phyloP scores from a whole-genome alignment of 2,888 invertebrate genomes.

The Pristionchus exspectatus region DNA sequence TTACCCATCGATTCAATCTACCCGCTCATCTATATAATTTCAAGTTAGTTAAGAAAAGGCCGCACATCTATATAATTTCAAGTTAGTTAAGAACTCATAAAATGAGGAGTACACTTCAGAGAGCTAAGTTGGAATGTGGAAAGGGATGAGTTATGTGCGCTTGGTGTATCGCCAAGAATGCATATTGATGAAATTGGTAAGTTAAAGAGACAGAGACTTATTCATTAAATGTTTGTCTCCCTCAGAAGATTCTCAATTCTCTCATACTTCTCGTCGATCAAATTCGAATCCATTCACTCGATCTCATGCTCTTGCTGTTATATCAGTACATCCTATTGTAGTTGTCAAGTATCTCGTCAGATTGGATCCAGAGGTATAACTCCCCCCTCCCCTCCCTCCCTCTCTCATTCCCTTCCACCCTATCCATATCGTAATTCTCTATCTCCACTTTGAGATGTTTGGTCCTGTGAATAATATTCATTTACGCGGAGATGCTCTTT shows the following conservation, averaged over 20 bases:
- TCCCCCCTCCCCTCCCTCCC: neutral
- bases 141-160: neutral
- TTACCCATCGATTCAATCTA: slow-evolving; percentile 48
- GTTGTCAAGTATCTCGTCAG: slow-evolving; percentile 26
- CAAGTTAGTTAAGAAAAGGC: slow-evolving; percentile 10
- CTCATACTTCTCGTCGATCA: slow-evolving; percentile 36
- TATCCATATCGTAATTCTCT: too few relatives aligned
- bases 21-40: slow-evolving; percentile 48
- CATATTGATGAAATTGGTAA: slow-evolving; percentile 46
- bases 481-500: neutral
- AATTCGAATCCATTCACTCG: slow-evolving; percentile 16
- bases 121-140: slow-evolving; percentile 1
- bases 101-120: neutral
- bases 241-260: slow-evolving; percentile 13
- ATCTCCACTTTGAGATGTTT: slow-evolving; percentile 10
- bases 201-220: neutral
- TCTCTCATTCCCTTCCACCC: neutral
- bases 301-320: slow-evolving; percentile 22
- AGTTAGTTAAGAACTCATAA: slow-evolving; percentile 6
- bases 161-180: slow-evolving; percentile 5
- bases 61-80: slow-evolving; percentile 40
- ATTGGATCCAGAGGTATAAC: slow-evolving; percentile 13
- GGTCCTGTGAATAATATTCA: neutral
- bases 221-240: neutral
- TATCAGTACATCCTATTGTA: neutral